Evolutionary conservation across 2,888 invertebrate species (phyloP), one percentile per base, ranked within the genome.

Genomic region (Dioctria rufipes): DNA sequence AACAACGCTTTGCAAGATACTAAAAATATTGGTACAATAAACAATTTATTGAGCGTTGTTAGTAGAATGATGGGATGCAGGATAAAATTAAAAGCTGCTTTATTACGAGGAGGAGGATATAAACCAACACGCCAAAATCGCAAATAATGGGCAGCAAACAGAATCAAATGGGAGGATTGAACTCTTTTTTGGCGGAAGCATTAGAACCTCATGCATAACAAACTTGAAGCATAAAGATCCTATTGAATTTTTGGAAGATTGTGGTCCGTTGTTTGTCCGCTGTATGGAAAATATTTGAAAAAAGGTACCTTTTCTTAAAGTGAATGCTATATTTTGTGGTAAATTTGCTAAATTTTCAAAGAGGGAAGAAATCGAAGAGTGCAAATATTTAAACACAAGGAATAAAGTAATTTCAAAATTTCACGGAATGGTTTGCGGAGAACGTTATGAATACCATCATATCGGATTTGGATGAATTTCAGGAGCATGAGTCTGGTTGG

Each of bases 331-430:
- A 3, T 75, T 60, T 60, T 75, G 75, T 43, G 75, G 75, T 3
- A 13, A 61, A 9, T 75, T 75, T n/a, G 46, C 9, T 3, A 75
- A 43, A 61, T 42, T n/a, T 65, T 39, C 49, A 78, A 11, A 4
- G 11, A 40, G 65, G 13, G 49, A 51, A 39, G 46, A 63, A 65
- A 49, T 63, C 4, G 61, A 63, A 25, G 25, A 77, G 58, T 77
- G 3, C 11, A 46, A 63, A 77, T 77, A 77, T 63, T 13, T 63
- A 46, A 61, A 37, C 37, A 77, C 77, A n/a, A 77, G 54, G 39
- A 77, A 77, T 42, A 37, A 61, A 46, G 8, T 63, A 5, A 77
- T 77, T 25, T 77, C 61, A 61, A 75, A 58, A 75, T 75, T 9
- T 75, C n/a, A 9, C 40, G 1, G 60, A 60, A 61, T 75, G 75